Base-by-base conservation (phyloP, 1,140 invertebrate genomes). In the Whitmania pigra region DNA sequence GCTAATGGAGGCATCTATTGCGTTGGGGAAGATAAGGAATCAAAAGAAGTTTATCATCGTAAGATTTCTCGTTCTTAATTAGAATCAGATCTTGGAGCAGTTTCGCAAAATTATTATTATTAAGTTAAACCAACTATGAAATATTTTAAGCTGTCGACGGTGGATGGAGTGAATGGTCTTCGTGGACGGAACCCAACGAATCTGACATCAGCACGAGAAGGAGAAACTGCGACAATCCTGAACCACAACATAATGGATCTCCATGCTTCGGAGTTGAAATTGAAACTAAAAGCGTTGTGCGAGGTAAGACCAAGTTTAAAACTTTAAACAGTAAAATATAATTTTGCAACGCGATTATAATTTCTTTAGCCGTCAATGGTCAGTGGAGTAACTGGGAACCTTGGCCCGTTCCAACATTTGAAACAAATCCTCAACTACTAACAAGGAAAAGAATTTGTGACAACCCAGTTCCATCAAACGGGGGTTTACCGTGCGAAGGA, bases 1-100 rank as follows among this genome's bases (percentile, higher is more conserved):
- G 80, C 73, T 9, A 73, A 87, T 63, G 86, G 87, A 11, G 87
- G 88, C 0, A 76, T 83, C 7, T 85, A 88, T 18, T 91, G 90
- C 77, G 76, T 80, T 0, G 91, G 92, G 0, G n/a, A 53, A 17
- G 53, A 66, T 6, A 68, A 68, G 17, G 27, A 74, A 11, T 70
- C 69, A n/a, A 72, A 75, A 55, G 75, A 73, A 63, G 78, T 78
- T 71, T 75, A 76, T 31, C 69, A 74, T 31, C 72, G 67, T 73
- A 77, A 76, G 67, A 73, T 76, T 78, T 75, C 75, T 31, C 9
- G 9, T 13, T 49, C 15, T 49, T 49, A 49, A 49, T 4, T 49
- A 11, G 13, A 36, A 36, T 36, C 31, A 36, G 31, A 36, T 36
- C 2, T 36, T 36, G 31, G 31, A 36, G 31, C 31, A 36, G 2